Evolutionary conservation across 1,140 invertebrate species (phyloP).

Genomic region (Oreohelix idahoensis): DNA sequence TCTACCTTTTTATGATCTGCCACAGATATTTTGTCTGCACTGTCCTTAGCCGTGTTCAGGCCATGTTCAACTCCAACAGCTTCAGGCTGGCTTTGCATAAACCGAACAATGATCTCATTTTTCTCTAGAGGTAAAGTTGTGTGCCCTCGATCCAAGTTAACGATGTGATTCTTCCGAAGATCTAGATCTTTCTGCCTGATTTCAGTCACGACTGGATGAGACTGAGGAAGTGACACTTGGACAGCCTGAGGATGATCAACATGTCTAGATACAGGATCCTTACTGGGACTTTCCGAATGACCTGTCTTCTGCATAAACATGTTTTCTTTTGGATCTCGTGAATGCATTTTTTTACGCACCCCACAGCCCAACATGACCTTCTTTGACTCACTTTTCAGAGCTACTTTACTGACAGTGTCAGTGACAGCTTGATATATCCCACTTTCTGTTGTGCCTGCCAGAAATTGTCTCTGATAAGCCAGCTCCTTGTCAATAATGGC

Average conservation of each 20-base stretch:
- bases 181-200: not conserved
- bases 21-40: not conserved
- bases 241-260: not conserved
- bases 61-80: not conserved
- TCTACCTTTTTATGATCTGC: not conserved
- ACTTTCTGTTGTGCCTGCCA: not conserved
- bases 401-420: not conserved
- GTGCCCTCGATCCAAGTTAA: no score
- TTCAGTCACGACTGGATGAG: not conserved
- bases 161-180: not conserved
- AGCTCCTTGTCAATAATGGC: slow-evolving; percentile 48
- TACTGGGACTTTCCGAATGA: not conserved
- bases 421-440: not conserved
- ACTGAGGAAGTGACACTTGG: not conserved
- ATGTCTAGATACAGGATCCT: not conserved
- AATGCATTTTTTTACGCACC: not conserved
- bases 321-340: not conserved
- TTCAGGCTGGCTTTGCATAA: slow-evolving; percentile 34
- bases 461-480: slow-evolving; percentile 30
- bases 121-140: slow-evolving; percentile 23
- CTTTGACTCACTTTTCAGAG: not conserved
- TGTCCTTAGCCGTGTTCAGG: not conserved
- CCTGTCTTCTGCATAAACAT: not conserved
- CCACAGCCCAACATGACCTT: not conserved
- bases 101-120: slow-evolving; percentile 16